Evolutionary conservation across 2,797 vertebrate species (phyloP).

Genomic region (Petrocephalus sullivani): DNA sequence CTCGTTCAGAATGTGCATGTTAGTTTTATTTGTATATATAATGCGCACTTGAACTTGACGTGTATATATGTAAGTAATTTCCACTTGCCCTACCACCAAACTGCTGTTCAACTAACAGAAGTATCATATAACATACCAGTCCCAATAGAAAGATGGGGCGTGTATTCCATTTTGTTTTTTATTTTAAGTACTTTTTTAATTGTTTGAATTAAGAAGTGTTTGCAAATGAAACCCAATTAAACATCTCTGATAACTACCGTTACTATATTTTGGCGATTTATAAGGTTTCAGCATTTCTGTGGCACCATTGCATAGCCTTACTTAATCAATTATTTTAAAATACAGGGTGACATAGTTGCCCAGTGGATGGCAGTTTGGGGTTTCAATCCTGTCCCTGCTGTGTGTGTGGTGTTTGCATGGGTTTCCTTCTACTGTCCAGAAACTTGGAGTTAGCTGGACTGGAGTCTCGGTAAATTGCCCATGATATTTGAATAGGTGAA

Average conservation of each 20-base stretch:
- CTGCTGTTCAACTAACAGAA: background rate
- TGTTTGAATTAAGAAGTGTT: background rate
- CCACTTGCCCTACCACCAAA: background rate
- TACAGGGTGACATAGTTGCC: background rate
- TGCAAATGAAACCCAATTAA: background rate
- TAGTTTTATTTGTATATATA: background rate
- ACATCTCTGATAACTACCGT: background rate
- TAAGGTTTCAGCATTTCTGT: background rate
- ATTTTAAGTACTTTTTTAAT: background rate
- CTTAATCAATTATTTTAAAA: background rate
- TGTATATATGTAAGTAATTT: background rate
- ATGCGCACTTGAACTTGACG: background rate
- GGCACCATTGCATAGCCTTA: background rate
- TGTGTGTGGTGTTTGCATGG: background rate
- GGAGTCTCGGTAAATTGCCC: background rate
- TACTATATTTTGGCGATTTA: background rate
- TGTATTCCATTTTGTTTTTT: background rate
- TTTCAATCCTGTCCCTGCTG: background rate
- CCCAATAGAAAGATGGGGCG: background rate
- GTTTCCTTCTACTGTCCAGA: background rate
- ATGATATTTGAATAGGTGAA: background rate
- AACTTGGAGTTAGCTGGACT: background rate
- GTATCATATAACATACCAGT: background rate
- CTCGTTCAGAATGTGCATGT: background rate
- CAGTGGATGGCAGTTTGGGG: background rate